Base-by-base conservation (phyloP, 2,888 invertebrate species). In the Tortrix viridana region DNA sequence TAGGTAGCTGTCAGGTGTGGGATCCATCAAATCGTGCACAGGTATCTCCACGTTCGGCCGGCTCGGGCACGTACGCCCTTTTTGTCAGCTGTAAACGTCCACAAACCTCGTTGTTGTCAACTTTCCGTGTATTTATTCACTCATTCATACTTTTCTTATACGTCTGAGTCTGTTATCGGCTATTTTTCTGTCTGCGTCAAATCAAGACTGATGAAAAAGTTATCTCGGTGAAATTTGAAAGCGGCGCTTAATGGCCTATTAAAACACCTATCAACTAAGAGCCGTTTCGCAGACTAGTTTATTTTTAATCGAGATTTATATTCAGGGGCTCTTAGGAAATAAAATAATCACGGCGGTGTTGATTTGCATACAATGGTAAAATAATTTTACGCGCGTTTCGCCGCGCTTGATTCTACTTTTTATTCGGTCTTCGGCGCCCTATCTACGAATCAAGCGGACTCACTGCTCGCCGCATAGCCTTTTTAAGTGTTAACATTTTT, bases 361-460 rank as follows among this genome's bases (percentile, higher is more conserved):
- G 85, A 92, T 92, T 92, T 92, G 92, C 92, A 92, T 92, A 92
- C 92, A 92, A 92, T 92, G 92, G 92, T 89, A 91, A 92, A 91
- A 92, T 92, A 92, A 92, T 92, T 92, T 92, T 92, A 92, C 92
- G 92, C 92, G 92, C 88, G 90, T 91, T 90, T 89, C 88, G 88
- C 86, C 86, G 89, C 88, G 89, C 82, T 92, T 90, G 89, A 89
- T 89, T 91, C 83, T 90, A 87, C 88, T 90, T 92, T 92, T 92
- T 91, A 88, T 91, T 88, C 84, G 84, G 84, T 82, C 85, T 89
- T 88, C 85, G 83, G 85, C 84, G 84, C 82, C 88, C 88, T 92
- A 91, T 92, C 91, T 91, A 92, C 88, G 90, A 89, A 91, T 91
- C 92, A 88, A 89, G 86, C 84, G 75, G 82, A 78, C 85, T 50